Base-by-base conservation (phyloP, 2,888 invertebrate genomes). In the Teleiodes luculella region DNA sequence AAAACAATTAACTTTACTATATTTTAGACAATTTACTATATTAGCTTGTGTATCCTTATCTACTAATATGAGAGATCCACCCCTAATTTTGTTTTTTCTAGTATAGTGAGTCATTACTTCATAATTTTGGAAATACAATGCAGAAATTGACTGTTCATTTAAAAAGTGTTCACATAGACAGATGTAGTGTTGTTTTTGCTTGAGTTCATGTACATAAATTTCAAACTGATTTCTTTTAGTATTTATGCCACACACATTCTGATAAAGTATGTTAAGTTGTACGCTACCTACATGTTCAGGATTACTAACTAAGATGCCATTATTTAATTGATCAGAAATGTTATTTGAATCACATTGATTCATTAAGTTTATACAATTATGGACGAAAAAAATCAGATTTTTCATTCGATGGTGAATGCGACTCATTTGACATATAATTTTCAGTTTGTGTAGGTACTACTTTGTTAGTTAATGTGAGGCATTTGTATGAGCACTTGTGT, bases 131-230 rank as follows among this genome's bases (percentile, higher is more conserved):
- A 50, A 35, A 30, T 39, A 3, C 24, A 50, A 14, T 4, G 2
- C 7, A 1, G 1, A 1, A 1, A 30, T 16, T 13, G 49, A 41
- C 11, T 41, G 0, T 1, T 41, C 16, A 33, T 33, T 48, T 8
- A 48, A 20, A 33, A 48, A 53, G n/a, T 53, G 53, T 48, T 53
- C 48, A 41, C 53, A 35, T 3, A 53, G 8, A 41, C 53, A 53
- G 28, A 53, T n/a, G 48, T 28, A 37, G 11, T 47, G 8, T 16
- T 36, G 16, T 37, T 37, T 28, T 11, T 5, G 16, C 3, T 31
- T n/a, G 11, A 41, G 10, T 8, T 20, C 41, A 18, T 41, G 11
- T 10, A 41, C 2, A 8, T 41, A 41, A 20, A 41, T 8, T 10
- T 41, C 41, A 1, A 18, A 20, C 3, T 20, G n/a, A 10, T 41